A percentile compares a stretch with the other conserved stretches of the same genome.
These are phyloP conservation scores for Trilocha varians DNA, from an alignment of 2,888 invertebrate species.

Conservation along the genomic window DNA sequence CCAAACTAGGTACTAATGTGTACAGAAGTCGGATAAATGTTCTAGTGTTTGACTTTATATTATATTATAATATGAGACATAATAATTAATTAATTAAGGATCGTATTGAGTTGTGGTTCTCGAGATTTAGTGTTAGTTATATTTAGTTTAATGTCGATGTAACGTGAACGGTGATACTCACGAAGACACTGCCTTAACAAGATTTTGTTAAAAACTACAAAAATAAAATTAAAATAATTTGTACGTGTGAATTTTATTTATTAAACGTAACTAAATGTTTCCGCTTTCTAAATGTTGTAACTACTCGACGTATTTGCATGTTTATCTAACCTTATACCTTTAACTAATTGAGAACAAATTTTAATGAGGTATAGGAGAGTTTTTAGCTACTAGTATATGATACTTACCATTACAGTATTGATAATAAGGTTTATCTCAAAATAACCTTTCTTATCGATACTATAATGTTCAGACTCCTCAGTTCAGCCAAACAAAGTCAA, in stretches of 20 bases:
- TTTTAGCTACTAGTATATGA: too few species aligned
- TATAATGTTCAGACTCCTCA: too few species aligned
- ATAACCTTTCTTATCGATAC: too few species aligned
- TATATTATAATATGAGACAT: constrained; percentile 7
- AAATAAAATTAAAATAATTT: not conserved
- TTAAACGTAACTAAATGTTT: not conserved
- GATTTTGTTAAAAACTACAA: constrained; percentile 18
- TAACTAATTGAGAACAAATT: too few species aligned
- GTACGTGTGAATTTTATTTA: not conserved
- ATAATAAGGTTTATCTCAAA: too few species aligned
- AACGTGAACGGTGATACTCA: constrained; percentile 55
- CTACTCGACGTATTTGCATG: too few species aligned
- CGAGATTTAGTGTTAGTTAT: constrained; percentile 32
- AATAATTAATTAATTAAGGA: constrained; percentile 14
- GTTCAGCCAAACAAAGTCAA: too few species aligned
- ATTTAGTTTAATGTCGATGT: constrained; percentile 26
- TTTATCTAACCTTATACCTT: too few species aligned
- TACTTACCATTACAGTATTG: too few species aligned
- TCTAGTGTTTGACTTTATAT: constrained; percentile 15
- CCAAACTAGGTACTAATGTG: constrained; percentile 41
- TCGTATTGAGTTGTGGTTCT: constrained; percentile 26
- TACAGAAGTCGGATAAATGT: constrained; percentile 15
- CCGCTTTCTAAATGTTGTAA: too few species aligned
- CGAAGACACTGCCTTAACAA: constrained; percentile 65
- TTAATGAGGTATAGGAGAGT: too few species aligned